phyloP scores from a whole-genome alignment of 30 jellyfish, hydroid and myxozoan genomes.

The Chrysaora quinquecirrha region DNA sequence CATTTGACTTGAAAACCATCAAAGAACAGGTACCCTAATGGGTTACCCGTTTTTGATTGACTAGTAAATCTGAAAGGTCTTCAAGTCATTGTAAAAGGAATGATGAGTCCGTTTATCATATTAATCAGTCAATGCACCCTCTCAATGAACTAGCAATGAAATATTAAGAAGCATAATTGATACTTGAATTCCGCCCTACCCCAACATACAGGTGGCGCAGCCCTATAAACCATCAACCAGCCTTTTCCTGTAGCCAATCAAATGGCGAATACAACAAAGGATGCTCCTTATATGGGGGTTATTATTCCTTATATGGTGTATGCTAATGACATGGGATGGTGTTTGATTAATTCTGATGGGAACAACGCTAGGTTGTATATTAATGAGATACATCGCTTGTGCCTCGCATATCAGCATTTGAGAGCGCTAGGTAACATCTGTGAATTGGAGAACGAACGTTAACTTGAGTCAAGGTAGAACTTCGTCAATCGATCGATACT shows the following conservation, averaged over 20 bases:
- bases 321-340: conserved; percentile 53
- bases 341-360: not conserved
- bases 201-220: conserved; percentile 66
- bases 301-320: conserved; percentile 41
- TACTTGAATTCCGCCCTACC: conserved; percentile 62
- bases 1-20: not conserved
- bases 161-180: conserved; percentile 42
- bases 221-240: not conserved
- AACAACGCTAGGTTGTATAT: conserved; percentile 43
- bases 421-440: conserved; percentile 12
- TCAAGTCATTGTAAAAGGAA: not conserved
- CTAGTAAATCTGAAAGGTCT: not conserved
- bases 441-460: not conserved
- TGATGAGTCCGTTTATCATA: not conserved
- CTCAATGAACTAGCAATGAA: conserved; percentile 10
- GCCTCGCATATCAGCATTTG: conserved; percentile 46
- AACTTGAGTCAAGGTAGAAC: not conserved
- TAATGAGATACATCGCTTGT: conserved; percentile 3
- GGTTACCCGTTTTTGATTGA: not conserved
- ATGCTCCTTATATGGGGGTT: not conserved
- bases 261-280: conserved; percentile 23
- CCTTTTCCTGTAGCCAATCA: conserved; percentile 36
- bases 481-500: too few relatives aligned
- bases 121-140: not conserved
- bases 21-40: not conserved